Base-by-base conservation (phyloP, 2,797 vertebrate species). In the Phataginus tricuspis region DNA sequence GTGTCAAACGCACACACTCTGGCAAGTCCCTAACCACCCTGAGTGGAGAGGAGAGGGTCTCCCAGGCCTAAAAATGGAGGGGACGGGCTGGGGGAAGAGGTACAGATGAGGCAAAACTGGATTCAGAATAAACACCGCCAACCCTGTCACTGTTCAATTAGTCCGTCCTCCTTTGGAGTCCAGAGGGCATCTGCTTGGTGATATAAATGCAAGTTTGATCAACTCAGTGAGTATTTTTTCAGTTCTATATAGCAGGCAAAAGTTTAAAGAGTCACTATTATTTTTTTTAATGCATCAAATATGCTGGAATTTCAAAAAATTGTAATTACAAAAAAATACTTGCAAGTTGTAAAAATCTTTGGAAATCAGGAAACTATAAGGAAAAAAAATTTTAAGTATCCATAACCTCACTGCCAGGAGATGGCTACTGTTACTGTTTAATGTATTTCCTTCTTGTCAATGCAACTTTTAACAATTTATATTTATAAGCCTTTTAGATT, bases 231-330 rank as follows among this genome's bases (percentile, higher is more conserved):
- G 10, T 55, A 29, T 23, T 71, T 77, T 82, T 61, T 72, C 34
- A 31, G 1, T 31, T 78, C 66, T 68, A n/a, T 77, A 61, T 34
- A 72, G 42, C 5, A 92, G 84, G 34, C 31, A 90, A 86, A 93
- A 61, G 87, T 27, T 7, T 61, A 55, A 84, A 71, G 53, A 61
- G 68, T 42, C 59, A 74, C 37, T 72, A 27, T 91, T 86, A 19
- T 23, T 63, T 86, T 42, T 82, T 83, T 74, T 55, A 86, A 90
- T 71, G 61, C 15, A 75, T 66, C 63, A 94, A 86, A 68, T 71
- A 86, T 42, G 78, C 29, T 45, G 25, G 29, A 83, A 34, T 87
- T 53, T 49, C 49, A 12, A 27, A 0, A 39, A 59, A 74, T 57
- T n/a, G 31, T 68, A 74, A 94, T 64, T 85, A 64, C 4, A 89